phyloP scores from a whole-genome alignment of 2,113 vertebrate genomes.

The Saccopteryx leptura region DNA sequence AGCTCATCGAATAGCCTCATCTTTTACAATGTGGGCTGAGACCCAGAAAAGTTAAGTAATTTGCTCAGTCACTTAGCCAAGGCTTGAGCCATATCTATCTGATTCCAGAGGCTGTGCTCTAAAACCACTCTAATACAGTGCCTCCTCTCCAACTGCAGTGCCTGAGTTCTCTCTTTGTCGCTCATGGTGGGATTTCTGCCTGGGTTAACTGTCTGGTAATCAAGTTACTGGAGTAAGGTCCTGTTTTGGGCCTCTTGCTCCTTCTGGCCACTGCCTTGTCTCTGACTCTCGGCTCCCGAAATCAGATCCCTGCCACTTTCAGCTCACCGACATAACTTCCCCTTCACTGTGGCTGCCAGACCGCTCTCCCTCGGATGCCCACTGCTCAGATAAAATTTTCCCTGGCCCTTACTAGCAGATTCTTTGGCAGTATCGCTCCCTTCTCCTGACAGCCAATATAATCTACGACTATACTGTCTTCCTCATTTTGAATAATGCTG shows the following conservation, averaged over 20 bases:
- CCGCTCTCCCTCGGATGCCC: neutral
- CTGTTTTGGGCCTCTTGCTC: neutral
- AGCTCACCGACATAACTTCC: neutral
- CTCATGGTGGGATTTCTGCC: neutral
- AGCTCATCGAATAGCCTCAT: neutral
- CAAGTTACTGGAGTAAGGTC: neutral
- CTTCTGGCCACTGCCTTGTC: neutral
- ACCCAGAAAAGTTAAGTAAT: neutral
- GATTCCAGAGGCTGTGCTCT: neutral
- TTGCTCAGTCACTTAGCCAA: neutral
- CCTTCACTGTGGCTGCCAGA: neutral
- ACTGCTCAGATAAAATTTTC: neutral
- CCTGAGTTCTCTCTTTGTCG: neutral
- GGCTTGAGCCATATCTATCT: neutral
- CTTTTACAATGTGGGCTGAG: neutral
- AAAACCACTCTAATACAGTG: no score
- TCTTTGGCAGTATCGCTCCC: neutral
- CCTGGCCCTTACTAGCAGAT: neutral
- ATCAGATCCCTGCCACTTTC: neutral
- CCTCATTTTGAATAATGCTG: neutral
- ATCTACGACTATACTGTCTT: neutral
- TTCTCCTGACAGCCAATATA: neutral
- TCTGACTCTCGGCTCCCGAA: neutral
- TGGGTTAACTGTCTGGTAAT: neutral
- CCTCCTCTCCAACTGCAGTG: neutral